Percentiles rank a stretch among this genome's conserved stretches.
Conservation (phyloP, 2,113 vertebrate genomes). For the Ctenodactylus gundi region DNA sequence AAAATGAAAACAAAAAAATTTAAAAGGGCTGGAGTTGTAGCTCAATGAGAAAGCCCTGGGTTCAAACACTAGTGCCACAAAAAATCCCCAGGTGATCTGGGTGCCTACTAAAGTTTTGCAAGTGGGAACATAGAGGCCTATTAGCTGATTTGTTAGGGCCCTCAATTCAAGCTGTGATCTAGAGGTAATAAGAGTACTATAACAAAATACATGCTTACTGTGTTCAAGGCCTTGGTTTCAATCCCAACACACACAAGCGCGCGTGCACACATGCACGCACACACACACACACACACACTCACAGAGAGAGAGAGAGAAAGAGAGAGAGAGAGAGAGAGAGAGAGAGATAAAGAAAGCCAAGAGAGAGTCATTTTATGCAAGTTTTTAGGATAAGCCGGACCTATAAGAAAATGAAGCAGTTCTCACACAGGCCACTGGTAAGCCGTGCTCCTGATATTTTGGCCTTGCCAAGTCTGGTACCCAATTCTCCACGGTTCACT, state of each 20-base stretch:
- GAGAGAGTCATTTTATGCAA: background rate
- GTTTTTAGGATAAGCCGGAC: background rate
- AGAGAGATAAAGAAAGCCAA: conserved; percentile 36
- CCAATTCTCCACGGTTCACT: background rate
- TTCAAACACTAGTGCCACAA: too few species aligned
- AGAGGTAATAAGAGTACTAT: background rate
- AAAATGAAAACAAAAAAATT: too few species aligned
- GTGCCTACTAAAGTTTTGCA: background rate
- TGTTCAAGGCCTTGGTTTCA: background rate
- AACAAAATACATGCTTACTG: background rate
- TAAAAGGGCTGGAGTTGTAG: too few species aligned
- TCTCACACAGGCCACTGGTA: background rate
- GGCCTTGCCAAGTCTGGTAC: background rate
- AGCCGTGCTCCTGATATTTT: background rate
- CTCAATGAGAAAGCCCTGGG: too few species aligned
- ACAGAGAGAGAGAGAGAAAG: too few species aligned
- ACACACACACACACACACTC: too few species aligned
- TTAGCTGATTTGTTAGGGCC: background rate
- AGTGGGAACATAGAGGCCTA: background rate
- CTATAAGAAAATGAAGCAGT: background rate
- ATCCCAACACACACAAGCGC: too few species aligned
- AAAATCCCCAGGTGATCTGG: background rate
- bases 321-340: background rate
- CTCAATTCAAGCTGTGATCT: background rate
- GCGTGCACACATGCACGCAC: too few species aligned